These are phyloP conservation scores for Spinus olivaceus DNA, from an alignment of 2,797 vertebrate genomes.

Conservation along the genomic window DNA sequence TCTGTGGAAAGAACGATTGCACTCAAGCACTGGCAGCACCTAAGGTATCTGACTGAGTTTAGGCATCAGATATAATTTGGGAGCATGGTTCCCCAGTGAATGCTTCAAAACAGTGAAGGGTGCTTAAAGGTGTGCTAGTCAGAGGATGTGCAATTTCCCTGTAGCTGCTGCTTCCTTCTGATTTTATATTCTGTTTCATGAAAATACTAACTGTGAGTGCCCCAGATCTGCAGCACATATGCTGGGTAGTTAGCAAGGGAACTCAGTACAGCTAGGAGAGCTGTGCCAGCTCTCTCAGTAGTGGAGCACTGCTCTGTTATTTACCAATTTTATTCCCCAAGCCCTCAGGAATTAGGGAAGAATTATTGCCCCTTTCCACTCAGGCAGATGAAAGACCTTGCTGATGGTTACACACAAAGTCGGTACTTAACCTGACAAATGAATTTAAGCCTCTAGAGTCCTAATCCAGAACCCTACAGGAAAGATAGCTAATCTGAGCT, in stretches of 20 bases:
- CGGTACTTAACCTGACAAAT: constrained; percentile 34
- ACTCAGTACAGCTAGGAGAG: not conserved
- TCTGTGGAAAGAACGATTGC: not conserved
- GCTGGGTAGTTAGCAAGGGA: not conserved
- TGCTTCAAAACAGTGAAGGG: constrained; percentile 8
- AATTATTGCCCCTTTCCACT: constrained; percentile 11
- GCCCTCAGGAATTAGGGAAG: not conserved
- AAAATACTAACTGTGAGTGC: not conserved
- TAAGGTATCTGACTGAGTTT: not conserved
- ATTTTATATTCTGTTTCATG: constrained; percentile 46
- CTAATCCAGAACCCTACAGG: not conserved
- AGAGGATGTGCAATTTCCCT: not conserved
- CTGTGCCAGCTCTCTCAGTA: not conserved
- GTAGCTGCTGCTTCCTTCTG: constrained; percentile 21
- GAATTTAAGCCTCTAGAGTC: not conserved
- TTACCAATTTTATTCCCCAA: not conserved
- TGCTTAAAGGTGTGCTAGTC: constrained; percentile 8
- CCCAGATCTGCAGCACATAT: not conserved
- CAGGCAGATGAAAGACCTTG: not conserved
- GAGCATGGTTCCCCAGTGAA: not conserved
- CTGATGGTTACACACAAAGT: not conserved
- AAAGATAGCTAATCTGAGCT: not conserved
- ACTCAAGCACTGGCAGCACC: not conserved
- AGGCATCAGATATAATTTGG: not conserved
- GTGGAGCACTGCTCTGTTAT: not conserved